phyloP scores from a whole-genome alignment of 2,888 invertebrate species.

The Eudasyphora cyanicolor region DNA sequence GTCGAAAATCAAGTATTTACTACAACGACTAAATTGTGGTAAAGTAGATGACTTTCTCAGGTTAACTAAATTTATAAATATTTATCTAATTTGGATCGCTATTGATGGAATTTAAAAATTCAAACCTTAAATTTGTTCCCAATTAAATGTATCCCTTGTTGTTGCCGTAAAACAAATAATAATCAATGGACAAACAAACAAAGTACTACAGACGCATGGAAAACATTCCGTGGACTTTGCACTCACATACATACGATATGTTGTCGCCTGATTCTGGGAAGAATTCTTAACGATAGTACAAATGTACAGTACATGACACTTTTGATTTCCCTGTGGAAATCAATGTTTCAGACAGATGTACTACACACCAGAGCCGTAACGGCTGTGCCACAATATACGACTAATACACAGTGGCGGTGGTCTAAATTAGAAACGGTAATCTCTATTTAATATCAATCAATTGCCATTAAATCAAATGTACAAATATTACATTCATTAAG shows the following conservation, averaged over 20 bases:
- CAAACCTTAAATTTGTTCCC: not conserved
- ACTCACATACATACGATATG: not conserved
- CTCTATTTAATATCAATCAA: no score
- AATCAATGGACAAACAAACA: not conserved
- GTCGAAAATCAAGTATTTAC: no score
- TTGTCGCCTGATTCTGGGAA: conserved; percentile 26
- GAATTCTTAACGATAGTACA: not conserved
- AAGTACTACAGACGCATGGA: not conserved
- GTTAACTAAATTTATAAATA: no score
- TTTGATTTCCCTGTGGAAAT: conserved; percentile 64
- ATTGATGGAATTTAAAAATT: no score
- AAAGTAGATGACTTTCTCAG: no score
- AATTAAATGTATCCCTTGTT: conserved; percentile 22
- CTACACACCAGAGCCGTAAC: conserved; percentile 5
- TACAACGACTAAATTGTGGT: no score
- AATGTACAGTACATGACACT: not conserved
- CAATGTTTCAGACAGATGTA: conserved; percentile 11
- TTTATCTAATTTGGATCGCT: no score
- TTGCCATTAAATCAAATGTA: no score
- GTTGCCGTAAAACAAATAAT: not conserved
- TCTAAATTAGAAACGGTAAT: not conserved
- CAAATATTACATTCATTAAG: no score
- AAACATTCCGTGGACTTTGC: not conserved
- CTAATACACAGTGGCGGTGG: not conserved
- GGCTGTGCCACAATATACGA: not conserved